Percentiles rank a stretch among this genome's conserved stretches.
phyloP scores from a whole-genome alignment of 1,140 invertebrate genomes.

The Drosophila cardini region DNA sequence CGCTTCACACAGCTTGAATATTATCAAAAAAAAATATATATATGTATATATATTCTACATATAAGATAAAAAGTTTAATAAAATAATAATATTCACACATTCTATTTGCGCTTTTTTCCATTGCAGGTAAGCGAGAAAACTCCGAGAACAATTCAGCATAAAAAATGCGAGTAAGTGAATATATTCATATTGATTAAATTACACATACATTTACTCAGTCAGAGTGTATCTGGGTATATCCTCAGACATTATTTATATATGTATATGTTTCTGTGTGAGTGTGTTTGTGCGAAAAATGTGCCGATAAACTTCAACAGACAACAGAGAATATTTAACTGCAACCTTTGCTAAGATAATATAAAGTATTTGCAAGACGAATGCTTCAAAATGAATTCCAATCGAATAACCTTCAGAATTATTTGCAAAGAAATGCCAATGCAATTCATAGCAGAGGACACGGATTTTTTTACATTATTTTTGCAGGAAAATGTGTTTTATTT shows the following conservation, averaged over 20 bases:
- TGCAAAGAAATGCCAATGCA: not conserved
- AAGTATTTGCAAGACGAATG: not conserved
- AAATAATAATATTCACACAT: conserved; percentile 24
- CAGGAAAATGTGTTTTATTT: not conserved
- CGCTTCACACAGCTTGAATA: conserved; percentile 1
- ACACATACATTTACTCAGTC: conserved; percentile 42
- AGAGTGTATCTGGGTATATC: not conserved
- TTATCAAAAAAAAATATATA: not conserved
- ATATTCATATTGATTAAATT: conserved; percentile 78
- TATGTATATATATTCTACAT: not conserved
- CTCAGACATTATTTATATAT: not conserved
- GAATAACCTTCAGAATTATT: not conserved
- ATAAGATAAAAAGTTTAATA: conserved; percentile 16
- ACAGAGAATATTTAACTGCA: conserved; percentile 14
- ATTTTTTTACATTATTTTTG: not conserved
- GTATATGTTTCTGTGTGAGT: not conserved
- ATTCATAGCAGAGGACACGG: too few relatives aligned
- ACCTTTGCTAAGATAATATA: not conserved
- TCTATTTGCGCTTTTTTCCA: conserved; percentile 34
- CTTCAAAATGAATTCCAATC: not conserved
- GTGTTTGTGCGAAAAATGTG: conserved; percentile 12
- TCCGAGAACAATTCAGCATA: conserved; percentile 59
- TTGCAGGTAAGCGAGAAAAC: conserved; percentile 66
- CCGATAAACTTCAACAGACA: conserved; percentile 30
- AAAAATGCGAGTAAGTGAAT: conserved; percentile 73